Evolutionary conservation across 2,797 vertebrate genomes (phyloP), one percentile per base, ranked within the genome.

Genomic region (Nyctalus aviator): DNA sequence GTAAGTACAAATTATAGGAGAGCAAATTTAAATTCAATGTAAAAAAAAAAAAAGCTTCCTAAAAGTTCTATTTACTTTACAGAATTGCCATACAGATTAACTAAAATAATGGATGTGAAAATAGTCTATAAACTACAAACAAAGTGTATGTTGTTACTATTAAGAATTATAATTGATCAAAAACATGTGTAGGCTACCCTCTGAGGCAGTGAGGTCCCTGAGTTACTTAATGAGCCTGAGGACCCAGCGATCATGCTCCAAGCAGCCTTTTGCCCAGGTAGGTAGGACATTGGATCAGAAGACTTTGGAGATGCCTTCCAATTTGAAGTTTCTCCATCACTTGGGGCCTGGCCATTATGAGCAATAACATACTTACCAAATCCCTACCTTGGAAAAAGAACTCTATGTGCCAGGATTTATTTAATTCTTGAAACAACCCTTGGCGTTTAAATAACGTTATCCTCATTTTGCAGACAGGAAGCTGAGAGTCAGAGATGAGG

Each of bases 381-480:
- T 75, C 50, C 41, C 44, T 57, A 62, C 21, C 20, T 68, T 57
- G n/a, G 23, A 21, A 83, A 23, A 84, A 90, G 41, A 84, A 53
- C 14, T 72, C 62, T 87, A 64, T 20, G 27, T 62, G 75, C 10
- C 46, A 81, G 2, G 41, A 69, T n/a, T 64, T 73, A 72, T 83
- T 68, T 86, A 86, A 73, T 77, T 89, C 75, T 55, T 68, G 35
- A 87, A 95, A 77, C 37, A 66, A 84, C 7, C 15, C 50, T 53
- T 91, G 8, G 48, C 4, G 4, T 78, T 89, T 83, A 86, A 88
- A 57, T 23, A 17, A 5, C 17, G 82, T 64, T 84, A 20, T 87
- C 8, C 25, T 69, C 44, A 90, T 35, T 73, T 37, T 92, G 12
- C 44, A 92, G 77, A 87, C 48, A 88, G 69, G 32, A 87, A 27